Evolutionary conservation across 2,797 vertebrate species (phyloP).

Genomic region (Spondyliosoma cantharus): DNA sequence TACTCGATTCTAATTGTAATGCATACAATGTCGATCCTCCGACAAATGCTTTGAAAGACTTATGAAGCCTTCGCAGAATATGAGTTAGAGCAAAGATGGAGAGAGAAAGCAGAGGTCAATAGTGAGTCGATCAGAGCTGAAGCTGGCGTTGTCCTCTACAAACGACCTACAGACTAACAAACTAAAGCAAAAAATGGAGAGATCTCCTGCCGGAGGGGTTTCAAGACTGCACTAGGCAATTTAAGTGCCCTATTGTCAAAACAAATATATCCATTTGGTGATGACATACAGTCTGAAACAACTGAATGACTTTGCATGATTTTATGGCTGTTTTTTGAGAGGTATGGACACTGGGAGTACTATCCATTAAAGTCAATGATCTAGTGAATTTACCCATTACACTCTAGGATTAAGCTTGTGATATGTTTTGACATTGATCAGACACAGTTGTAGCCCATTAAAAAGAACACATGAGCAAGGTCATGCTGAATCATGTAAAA

Average conservation of each 20-base stretch:
- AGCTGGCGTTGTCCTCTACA: constrained; percentile 57
- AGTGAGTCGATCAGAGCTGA: constrained; percentile 60
- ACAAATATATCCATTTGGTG: constrained; percentile 34
- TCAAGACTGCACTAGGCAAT: constrained; percentile 36
- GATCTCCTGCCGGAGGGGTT: constrained; percentile 28
- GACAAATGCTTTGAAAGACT: constrained; percentile 52
- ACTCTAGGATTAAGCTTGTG: not conserved
- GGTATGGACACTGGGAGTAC: not conserved
- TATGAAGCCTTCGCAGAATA: constrained; percentile 59
- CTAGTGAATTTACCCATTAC: constrained; percentile 4
- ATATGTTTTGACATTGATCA: constrained; percentile 21
- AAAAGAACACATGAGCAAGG: constrained; percentile 21
- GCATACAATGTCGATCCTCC: not conserved
- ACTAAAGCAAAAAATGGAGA: constrained; percentile 61
- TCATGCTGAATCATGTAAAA: constrained; percentile 22
- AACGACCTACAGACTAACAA: constrained; percentile 61
- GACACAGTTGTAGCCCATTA: constrained; percentile 2
- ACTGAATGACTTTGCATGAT: constrained; percentile 22
- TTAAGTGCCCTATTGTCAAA: constrained; percentile 55
- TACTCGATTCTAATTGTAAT: constrained; percentile 3
- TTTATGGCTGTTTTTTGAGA: constrained; percentile 3
- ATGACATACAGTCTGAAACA: constrained; percentile 35
- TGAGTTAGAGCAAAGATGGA: constrained; percentile 34
- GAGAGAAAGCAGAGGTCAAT: constrained; percentile 61
- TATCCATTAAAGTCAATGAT: constrained; percentile 14